Conservation (phyloP, 1,140 invertebrate genomes). For the Brachionus koreanus region DNA sequence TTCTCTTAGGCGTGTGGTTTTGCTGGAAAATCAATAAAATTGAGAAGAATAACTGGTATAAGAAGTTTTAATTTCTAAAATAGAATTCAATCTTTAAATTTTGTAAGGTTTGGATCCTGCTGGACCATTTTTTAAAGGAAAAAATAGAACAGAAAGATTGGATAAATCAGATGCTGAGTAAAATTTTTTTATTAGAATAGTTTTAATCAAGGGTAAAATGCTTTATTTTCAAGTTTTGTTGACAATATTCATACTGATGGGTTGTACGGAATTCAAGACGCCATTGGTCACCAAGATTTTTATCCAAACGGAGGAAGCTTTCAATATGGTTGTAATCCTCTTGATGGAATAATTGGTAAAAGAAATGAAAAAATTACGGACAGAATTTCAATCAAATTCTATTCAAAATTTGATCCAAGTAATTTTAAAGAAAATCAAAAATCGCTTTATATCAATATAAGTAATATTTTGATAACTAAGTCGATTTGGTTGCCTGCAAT, state of each 20-base stretch:
- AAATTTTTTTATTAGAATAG: not conserved
- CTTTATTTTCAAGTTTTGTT: constrained; percentile 64
- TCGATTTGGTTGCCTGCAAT: constrained; percentile 40
- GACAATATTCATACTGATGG: constrained; percentile 92
- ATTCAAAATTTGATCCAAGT: constrained; percentile 36
- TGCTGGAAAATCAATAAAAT: constrained; percentile 76
- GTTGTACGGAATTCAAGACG: constrained; percentile 50
- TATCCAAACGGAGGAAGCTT: constrained; percentile 58
- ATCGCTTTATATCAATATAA: too few relatives aligned
- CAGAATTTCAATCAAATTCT: not conserved
- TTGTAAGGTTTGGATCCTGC: constrained; percentile 72
- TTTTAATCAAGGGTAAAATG: not conserved
- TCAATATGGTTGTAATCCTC: constrained; percentile 52
- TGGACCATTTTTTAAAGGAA: constrained; percentile 80
- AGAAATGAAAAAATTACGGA: not conserved
- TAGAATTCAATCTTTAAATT: not conserved
- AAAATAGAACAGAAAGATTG: constrained; percentile 73
- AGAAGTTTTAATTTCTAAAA: constrained; percentile 52
- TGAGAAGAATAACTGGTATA: constrained; percentile 70
- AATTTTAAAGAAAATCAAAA: too few relatives aligned
- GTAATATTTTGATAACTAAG: not conserved
- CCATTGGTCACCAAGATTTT: constrained; percentile 63
- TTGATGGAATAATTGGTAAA: not conserved
- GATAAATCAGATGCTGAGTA: constrained; percentile 81
- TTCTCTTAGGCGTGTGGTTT: constrained; percentile 65